Base-by-base conservation (phyloP, 2,888 invertebrate species). In the Conus canariensis region DNA sequence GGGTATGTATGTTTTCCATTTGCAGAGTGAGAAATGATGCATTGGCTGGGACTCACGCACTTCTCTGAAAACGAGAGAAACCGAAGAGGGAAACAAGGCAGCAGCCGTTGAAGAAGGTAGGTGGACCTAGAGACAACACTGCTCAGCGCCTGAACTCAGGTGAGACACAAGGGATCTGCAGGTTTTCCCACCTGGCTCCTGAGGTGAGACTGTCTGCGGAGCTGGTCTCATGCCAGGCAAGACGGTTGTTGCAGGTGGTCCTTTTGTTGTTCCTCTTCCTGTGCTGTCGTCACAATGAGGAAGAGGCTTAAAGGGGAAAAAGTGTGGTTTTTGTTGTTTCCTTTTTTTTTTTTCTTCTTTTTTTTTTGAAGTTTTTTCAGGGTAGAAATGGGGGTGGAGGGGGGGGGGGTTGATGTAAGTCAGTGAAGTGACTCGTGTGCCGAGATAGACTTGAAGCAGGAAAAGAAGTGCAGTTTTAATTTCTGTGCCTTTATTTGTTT, bases 191-290 rank as follows among this genome's bases (percentile, higher is more conserved):
- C 45, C 45, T 4, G 45, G 45, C 45, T 45, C 4, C 45, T 45
- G 45, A 45, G 4, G 45, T 45, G 45, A 45, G 45, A 45, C 45
- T 56, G 74, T 74, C 87, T 58, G 87, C 87, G 22, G 87, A 87
- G 87, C 87, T 87, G 87, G 87, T 87, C 87, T 87, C 87, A n/a
- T 25, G 87, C 70, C 70, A 74, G 25, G 70, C 87, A 22, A 5
- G 74, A 9, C n/a, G 19, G 74, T 74, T 10, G 60, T 64, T 64
- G 10, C 2, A 16, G 60, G 60, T 1, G 4, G 60, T 64, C 64
- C 10, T 64, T 64, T 64, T 64, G 64, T 64, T 64, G 10, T 64
- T 64, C 64, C 64, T 14, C 64, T 16, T 64, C 64, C 16, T 7
- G 64, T 64, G 64, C 12, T 10, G 16, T 7, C 16, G 16, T 64